Conservation (phyloP, 2,113 vertebrate genomes). For the Anarrhichthys ocellatus region DNA sequence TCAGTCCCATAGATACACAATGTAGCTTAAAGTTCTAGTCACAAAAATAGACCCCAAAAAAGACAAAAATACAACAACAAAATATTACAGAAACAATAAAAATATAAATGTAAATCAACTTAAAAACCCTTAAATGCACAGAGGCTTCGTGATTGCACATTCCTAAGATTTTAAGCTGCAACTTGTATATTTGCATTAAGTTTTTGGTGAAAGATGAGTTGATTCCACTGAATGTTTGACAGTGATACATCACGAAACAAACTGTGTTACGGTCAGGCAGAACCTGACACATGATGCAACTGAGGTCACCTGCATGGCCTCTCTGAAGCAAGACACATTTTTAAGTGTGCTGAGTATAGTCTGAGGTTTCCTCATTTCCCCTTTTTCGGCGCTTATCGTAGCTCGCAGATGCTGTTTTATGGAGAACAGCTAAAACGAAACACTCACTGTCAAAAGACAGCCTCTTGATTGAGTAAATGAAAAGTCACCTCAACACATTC, state of each 20-base stretch:
- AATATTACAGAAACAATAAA: neutral
- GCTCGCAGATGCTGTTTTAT: constrained; percentile 71
- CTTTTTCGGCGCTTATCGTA: constrained; percentile 79
- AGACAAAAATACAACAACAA: neutral
- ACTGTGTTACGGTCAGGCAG: constrained; percentile 8
- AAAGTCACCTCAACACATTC: neutral
- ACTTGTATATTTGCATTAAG: neutral
- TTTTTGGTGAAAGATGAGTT: neutral
- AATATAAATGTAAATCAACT: neutral
- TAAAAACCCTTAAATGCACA: neutral
- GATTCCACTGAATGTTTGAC: neutral
- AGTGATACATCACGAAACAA: constrained; percentile 5
- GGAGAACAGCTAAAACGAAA: constrained; percentile 71
- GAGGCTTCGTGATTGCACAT: neutral
- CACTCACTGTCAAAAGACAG: constrained; percentile 25
- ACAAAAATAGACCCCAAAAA: neutral
- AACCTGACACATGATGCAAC: constrained; percentile 46
- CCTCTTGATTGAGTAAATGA: constrained; percentile 16
- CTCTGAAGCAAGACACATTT: constrained; percentile 58
- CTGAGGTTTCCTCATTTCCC: constrained; percentile 84
- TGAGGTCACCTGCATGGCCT: constrained; percentile 65
- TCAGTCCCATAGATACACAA: neutral
- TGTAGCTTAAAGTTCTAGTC: neutral
- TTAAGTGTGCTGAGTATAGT: constrained; percentile 68
- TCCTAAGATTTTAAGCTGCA: neutral